A percentile compares a stretch with the other conserved stretches of the same genome.
These are phyloP conservation scores for Himalopsyche tibetana DNA, from an alignment of 2,888 invertebrate genomes.

Conservation along the genomic window DNA sequence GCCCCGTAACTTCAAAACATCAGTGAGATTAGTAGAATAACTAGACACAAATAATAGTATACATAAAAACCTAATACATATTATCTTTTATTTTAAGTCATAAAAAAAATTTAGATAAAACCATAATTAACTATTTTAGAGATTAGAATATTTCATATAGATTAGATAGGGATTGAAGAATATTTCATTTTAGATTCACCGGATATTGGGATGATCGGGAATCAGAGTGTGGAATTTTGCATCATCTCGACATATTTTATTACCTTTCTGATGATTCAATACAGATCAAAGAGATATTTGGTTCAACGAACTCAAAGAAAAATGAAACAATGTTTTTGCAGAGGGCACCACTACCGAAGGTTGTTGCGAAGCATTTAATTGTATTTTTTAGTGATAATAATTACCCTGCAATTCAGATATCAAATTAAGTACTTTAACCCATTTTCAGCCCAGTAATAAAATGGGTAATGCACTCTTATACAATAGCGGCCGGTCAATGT, in stretches of 20 bases:
- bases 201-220: constrained; percentile 94
- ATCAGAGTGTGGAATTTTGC: constrained; percentile 85
- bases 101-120: no score
- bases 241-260: constrained; percentile 88
- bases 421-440: background rate
- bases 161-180: background rate
- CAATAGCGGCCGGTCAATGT: no score
- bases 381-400: background rate
- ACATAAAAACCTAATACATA: no score
- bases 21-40: no score
- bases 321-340: constrained; percentile 84
- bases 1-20: no score
- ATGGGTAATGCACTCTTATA: background rate
- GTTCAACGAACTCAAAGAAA: constrained; percentile 83
- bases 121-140: no score
- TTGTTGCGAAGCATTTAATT: constrained; percentile 68
- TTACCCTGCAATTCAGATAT: background rate
- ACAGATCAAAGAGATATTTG: constrained; percentile 87
- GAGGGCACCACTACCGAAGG: constrained; percentile 87
- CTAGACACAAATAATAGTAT: no score
- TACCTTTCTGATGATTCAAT: constrained; percentile 93
- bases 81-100: no score
- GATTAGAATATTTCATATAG: no score
- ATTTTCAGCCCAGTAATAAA: background rate
- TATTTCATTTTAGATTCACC: constrained; percentile 78